Evolutionary conservation across 2,888 invertebrate species (phyloP).

Genomic region (Sarcophaga variegata): DNA sequence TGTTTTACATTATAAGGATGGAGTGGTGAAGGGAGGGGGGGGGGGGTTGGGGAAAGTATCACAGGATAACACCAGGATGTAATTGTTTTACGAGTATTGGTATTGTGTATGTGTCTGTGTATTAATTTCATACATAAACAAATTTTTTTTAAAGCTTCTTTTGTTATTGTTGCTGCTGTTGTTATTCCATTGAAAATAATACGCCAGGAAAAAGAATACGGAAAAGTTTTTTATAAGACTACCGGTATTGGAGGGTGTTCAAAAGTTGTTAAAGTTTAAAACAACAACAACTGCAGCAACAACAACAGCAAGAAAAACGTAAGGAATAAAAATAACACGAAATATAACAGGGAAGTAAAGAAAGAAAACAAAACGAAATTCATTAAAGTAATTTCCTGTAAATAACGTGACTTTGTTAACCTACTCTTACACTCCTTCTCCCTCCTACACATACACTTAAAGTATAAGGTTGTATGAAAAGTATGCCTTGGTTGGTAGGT

Average conservation of each 20-base stretch:
- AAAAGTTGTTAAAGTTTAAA: slow-evolving; percentile 49
- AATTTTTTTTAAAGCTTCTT: slow-evolving; percentile 32
- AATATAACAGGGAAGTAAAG: background rate
- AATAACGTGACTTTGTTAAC: slow-evolving; percentile 71
- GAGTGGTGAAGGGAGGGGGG: background rate
- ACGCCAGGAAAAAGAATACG: background rate
- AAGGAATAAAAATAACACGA: background rate
- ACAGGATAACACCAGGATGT: slow-evolving; percentile 40
- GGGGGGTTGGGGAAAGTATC: slow-evolving; percentile 1
- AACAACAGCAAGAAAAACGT: slow-evolving; percentile 1
- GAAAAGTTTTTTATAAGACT: slow-evolving; percentile 32
- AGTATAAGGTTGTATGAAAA: background rate
- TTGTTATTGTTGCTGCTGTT: slow-evolving; percentile 1
- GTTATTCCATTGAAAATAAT: slow-evolving; percentile 1
- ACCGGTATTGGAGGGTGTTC: slow-evolving; percentile 49
- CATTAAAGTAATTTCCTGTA: slow-evolving; percentile 75
- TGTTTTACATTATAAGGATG: background rate
- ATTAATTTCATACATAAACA: slow-evolving; percentile 9
- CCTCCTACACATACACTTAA: background rate
- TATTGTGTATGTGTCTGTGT: slow-evolving; percentile 8
- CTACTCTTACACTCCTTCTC: slow-evolving; percentile 22
- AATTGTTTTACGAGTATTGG: background rate
- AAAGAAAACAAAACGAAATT: slow-evolving; percentile 69
- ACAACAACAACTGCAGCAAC: background rate
- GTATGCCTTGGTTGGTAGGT: background rate